Evolutionary conservation across 2,797 vertebrate genomes (phyloP).

Genomic region (Anas flavirostris): DNA sequence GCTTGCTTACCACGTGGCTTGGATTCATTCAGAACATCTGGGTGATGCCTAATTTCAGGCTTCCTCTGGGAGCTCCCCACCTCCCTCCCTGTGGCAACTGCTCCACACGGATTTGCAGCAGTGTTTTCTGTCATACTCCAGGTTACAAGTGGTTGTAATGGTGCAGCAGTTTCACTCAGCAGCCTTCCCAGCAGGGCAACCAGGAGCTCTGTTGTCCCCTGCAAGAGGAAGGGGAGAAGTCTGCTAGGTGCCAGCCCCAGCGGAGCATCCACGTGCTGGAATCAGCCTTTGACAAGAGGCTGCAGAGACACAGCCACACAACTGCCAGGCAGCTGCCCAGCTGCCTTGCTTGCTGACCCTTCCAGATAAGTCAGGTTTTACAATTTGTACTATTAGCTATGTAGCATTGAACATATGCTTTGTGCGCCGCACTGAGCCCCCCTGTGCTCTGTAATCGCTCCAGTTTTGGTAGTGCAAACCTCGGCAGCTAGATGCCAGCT

Average conservation of each 20-base stretch:
- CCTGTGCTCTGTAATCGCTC: neutral
- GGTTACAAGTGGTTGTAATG: neutral
- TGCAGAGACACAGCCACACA: neutral
- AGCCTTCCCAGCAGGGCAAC: neutral
- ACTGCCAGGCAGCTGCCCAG: neutral
- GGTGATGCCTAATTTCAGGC: neutral
- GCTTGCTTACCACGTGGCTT: neutral
- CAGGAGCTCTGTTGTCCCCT: neutral
- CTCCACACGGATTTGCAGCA: neutral
- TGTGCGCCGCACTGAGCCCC: rapidly evolving
- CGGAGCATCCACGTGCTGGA: neutral
- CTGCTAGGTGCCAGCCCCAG: neutral
- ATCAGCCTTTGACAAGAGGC: neutral
- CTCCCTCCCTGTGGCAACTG: neutral
- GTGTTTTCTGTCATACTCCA: neutral
- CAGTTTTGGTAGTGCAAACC: neutral
- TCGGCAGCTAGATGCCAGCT: neutral
- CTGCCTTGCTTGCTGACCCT: neutral
- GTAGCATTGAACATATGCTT: neutral
- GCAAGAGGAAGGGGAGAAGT: neutral
- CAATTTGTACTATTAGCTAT: neutral
- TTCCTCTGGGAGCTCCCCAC: neutral
- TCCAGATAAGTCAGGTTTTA: neutral
- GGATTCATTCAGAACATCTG: neutral
- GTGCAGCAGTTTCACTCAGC: neutral